Evolutionary conservation across 2,113 vertebrate genomes (phyloP), one percentile per base, ranked within the genome.

Genomic region (Sceloporus undulatus): DNA sequence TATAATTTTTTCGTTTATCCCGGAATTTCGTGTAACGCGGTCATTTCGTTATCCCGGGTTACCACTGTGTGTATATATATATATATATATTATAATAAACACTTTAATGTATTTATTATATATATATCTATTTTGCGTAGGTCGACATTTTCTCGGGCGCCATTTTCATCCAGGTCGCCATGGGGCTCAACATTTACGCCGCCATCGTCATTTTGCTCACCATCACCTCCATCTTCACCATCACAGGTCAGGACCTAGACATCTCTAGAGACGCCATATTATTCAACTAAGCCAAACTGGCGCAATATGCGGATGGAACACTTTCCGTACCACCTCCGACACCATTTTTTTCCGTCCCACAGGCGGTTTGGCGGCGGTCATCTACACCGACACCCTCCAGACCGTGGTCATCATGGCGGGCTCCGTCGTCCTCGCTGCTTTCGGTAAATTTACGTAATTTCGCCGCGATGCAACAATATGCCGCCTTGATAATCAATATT

Each of bases 351-450:
- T 18, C 2, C 10, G 5, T 70, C 66, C 66, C 9, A 11, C 4
- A 23, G 66, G 2, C 9, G 9, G n/a, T 23, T 42, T 66, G 38
- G 98, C 99, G 2, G 99, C 99, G 65, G 99, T 99, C 92, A 99
- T 99, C 94, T 99, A 99, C 96, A 99, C 99, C 0, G 99, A 99
- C 93, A 98, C 99, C 4, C 92, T 99, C 71, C 99, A 99, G 92
- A 99, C 99, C 0, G 54, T 95, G 42, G 99, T 99, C 93, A 99
- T 99, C 98, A 48, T 99, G 18, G 93, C 98, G 84, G 99, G 99
- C 68, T 98, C 98, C 79, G 95, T 98, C 68, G 97, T 99, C 92
- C 98, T 99, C 1, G 98, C 98, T 93, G 98, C 98, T n/a, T 99
- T 97, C 95, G 98, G 99, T 99, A 95, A 97, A 97, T 34, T 34